phyloP scores from a whole-genome alignment of 2,113 vertebrate genomes.

The Taxidea taxus region DNA sequence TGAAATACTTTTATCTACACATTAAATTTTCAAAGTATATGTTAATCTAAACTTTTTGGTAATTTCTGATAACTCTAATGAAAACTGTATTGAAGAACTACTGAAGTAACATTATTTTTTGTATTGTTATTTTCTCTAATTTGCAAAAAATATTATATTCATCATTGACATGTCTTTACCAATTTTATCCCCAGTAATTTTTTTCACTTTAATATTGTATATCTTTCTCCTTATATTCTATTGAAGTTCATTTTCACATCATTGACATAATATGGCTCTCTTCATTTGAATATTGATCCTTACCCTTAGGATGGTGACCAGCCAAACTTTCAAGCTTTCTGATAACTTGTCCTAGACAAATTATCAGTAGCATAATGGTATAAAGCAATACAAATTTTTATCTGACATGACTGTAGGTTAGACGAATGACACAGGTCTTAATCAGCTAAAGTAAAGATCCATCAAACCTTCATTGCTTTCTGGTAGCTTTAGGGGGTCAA shows the following conservation, averaged over 20 bases:
- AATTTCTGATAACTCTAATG: background rate
- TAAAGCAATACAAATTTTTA: background rate
- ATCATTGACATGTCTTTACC: background rate
- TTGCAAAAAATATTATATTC: background rate
- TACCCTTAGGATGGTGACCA: background rate
- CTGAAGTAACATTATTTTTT: background rate
- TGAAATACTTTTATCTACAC: background rate
- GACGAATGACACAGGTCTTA: background rate
- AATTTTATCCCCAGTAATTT: background rate
- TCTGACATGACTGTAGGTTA: background rate
- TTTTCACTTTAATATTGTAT: background rate
- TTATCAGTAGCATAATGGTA: background rate
- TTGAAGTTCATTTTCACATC: background rate
- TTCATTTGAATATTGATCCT: background rate
- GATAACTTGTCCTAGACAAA: background rate
- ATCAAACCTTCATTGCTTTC: background rate
- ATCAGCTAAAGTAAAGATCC: background rate
- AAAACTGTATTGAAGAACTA: background rate
- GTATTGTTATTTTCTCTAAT: background rate
- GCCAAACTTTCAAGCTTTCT: background rate
- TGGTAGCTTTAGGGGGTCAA: background rate
- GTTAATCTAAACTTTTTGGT: background rate
- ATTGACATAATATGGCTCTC: background rate
- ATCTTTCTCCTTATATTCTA: background rate
- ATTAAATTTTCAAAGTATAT: background rate